Evolutionary conservation across 2,113 vertebrate species (phyloP).

Genomic region (Macquaria australasica): DNA sequence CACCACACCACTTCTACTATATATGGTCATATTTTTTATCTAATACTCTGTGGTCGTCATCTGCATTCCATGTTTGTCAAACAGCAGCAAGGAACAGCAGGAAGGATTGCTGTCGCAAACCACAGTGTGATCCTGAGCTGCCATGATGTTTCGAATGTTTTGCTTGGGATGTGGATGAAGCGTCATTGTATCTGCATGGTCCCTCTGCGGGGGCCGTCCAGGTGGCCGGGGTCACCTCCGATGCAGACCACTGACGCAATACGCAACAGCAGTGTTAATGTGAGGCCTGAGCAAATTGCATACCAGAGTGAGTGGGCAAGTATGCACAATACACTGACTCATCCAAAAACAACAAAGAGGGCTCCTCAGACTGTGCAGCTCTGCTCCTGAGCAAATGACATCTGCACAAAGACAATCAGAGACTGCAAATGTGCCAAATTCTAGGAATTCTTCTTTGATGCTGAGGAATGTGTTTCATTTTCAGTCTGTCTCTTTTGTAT

Average conservation of each 20-base stretch:
- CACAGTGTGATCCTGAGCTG: neutral
- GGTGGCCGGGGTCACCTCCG: slow-evolving; percentile 53
- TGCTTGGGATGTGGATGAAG: slow-evolving; percentile 23
- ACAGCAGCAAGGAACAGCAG: slow-evolving; percentile 41
- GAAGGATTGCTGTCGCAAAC: slow-evolving; percentile 23
- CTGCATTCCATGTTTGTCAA: slow-evolving; percentile 27
- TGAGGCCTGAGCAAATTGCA: neutral
- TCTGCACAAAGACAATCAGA: slow-evolving; percentile 49
- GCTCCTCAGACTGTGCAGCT: neutral
- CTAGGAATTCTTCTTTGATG: slow-evolving; percentile 40
- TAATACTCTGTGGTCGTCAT: neutral
- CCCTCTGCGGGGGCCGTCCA: slow-evolving; percentile 5
- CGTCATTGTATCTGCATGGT: slow-evolving; percentile 5
- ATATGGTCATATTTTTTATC: slow-evolving; percentile 3
- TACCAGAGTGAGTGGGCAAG: neutral
- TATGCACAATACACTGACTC: slow-evolving; percentile 56
- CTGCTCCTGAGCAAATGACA: slow-evolving; percentile 13
- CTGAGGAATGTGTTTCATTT: slow-evolving; percentile 42
- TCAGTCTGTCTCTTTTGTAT: slow-evolving; percentile 28
- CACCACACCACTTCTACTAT: neutral
- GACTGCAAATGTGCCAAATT: slow-evolving; percentile 52
- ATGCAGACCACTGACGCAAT: slow-evolving; percentile 62
- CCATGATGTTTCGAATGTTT: slow-evolving; percentile 52
- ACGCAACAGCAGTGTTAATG: neutral
- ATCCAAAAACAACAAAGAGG: slow-evolving; percentile 55